These are phyloP conservation scores for Okamejei kenojei DNA, from an alignment of 2,797 vertebrate genomes.

Conservation along the genomic window DNA sequence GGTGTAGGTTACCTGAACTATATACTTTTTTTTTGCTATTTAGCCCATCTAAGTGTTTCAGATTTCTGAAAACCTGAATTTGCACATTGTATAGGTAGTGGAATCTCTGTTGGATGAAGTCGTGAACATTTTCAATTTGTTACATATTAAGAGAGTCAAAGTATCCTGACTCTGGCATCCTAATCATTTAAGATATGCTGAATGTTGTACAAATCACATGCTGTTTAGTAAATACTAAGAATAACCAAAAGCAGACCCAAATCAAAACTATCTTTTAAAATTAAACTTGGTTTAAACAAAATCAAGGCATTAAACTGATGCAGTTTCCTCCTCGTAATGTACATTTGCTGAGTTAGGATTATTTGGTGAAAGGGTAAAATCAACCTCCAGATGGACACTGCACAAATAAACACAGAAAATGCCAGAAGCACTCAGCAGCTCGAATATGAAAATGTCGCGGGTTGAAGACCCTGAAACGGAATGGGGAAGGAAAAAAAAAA, in stretches of 20 bases:
- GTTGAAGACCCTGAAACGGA: no score
- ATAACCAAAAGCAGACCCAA: not conserved
- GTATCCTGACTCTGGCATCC: not conserved
- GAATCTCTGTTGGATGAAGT: no score
- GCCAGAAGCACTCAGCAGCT: no score
- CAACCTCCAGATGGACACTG: not conserved
- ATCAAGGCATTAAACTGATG: not conserved
- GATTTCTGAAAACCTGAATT: not conserved
- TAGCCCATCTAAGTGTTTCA: not conserved
- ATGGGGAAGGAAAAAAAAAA: no score
- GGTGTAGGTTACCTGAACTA: no score
- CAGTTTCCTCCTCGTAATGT: not conserved
- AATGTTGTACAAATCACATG: not conserved
- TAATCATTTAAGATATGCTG: not conserved
- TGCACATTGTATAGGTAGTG: not conserved
- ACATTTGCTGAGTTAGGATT: not conserved
- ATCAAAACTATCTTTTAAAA: not conserved
- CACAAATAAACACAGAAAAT: not conserved
- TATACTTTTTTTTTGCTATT: not conserved
- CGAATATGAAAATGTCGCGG: no score
- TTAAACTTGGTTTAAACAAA: not conserved
- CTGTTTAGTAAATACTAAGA: not conserved
- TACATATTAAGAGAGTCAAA: not conserved
- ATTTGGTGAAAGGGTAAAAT: not conserved
- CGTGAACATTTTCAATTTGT: not conserved